Base-by-base conservation (phyloP, 2,113 vertebrate genomes). In the Arothron firmamentum region DNA sequence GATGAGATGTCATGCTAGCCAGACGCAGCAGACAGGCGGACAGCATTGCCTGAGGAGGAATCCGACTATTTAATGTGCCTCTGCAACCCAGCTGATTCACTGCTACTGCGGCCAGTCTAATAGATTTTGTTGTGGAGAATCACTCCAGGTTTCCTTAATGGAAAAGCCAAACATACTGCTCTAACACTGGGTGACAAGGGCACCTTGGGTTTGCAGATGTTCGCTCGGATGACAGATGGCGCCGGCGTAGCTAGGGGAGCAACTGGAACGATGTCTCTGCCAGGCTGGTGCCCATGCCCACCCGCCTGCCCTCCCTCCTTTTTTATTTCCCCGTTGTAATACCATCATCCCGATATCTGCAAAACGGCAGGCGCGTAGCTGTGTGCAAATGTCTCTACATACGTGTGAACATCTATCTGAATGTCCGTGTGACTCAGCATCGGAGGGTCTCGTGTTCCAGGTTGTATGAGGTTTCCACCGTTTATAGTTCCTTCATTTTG, bases 151-250 rank as follows among this genome's bases (percentile, higher is more conserved):
- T 85, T 74, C 83, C 85, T 85, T 87, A 85, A 90, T 89, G 84
- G 86, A 88, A 85, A 89, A 82, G 80, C 81, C 86, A 89, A 89
- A 85, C 82, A 82, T 75, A 76, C 82, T 79, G 84, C 79, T 77
- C 82, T 87, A 89, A 90, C 91, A 79, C 75, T 81, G 90, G 89
- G 83, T 84, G 89, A 91, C 91, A 92, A 91, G 91, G 91, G 90
- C 91, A 92, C 91, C 91, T 92, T 92, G 91, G 91, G 79, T 86
- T 83, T 91, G 91, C 91, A 92, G 91, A 92, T 92, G 91, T 92
- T 92, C 87, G 59, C 62, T 74, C 85, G 76, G 82, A 90, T 91
- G 91, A 92, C 91, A 92, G 91, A 92, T 92, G 91, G 91, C 56
- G 78, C 63, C 85, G 79, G 88, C 86, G 62, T 57, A 75, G 88